Conservation (phyloP, 2,113 vertebrate genomes). For the Epinephelus moara region DNA sequence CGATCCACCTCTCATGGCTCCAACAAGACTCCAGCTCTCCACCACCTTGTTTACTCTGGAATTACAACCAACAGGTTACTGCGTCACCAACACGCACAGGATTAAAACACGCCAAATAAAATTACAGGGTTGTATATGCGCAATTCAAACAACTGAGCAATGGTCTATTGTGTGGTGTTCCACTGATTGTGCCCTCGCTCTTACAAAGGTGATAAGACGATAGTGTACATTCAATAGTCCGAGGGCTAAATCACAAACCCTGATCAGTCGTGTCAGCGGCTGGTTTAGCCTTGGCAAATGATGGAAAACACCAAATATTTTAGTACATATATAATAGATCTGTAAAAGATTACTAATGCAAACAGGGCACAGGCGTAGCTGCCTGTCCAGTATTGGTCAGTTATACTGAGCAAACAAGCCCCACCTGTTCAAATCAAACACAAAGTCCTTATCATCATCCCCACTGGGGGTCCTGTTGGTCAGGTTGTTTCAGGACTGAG, state of each 20-base stretch:
- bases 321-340: neutral
- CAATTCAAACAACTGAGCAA: neutral
- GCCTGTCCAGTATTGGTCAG: neutral
- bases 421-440: neutral
- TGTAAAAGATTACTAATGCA: neutral
- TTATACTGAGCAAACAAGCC: neutral
- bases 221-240: too few species aligned
- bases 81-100: neutral
- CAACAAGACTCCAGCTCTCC: neutral
- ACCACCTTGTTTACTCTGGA: neutral
- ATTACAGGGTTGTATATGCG: neutral
- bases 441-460: neutral
- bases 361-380: constrained; percentile 20
- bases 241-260: neutral
- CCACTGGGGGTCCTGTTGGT: neutral
- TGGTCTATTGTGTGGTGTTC: neutral
- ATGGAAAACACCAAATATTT: neutral
- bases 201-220: neutral
- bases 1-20: neutral
- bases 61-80: too few species aligned
- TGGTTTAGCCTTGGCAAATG: neutral
- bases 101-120: neutral
- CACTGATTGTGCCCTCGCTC: neutral
- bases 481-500: constrained; percentile 16
- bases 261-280: neutral